Conservation (phyloP, 2,888 invertebrate species). For the Spodoptera picta region DNA sequence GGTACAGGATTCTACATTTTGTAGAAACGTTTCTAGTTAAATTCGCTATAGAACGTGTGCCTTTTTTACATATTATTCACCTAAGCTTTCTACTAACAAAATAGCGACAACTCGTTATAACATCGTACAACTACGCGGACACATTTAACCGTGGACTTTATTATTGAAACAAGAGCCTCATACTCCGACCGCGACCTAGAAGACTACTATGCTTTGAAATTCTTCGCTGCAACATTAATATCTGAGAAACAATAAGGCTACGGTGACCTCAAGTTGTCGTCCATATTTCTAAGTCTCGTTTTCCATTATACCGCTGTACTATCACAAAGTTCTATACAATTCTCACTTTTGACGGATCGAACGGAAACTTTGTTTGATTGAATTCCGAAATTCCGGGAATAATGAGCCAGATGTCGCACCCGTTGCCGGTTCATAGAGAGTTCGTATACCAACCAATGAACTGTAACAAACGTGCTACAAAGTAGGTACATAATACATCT, state of each 20-base stretch:
- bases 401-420: conserved; percentile 24
- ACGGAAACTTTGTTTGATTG: conserved; percentile 17
- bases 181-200: conserved; percentile 17
- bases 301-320: conserved; percentile 3
- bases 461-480: conserved; percentile 6
- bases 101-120: conserved; percentile 1
- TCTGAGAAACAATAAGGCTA: conserved; percentile 31
- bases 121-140: conserved; percentile 14
- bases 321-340: conserved; percentile 10
- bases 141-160: conserved; percentile 26
- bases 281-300: conserved; percentile 3
- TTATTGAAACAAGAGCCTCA: conserved; percentile 25
- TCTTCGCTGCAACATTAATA: conserved; percentile 34
- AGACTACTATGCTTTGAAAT: conserved; percentile 29
- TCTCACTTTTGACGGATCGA: conserved; percentile 8
- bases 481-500: background rate
- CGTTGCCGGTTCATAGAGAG: conserved; percentile 9
- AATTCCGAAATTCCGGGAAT: background rate
- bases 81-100: background rate
- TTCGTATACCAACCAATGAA: background rate
- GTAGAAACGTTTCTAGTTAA: no score
- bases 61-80: no score
- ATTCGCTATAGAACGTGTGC: no score
- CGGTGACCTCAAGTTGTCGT: conserved; percentile 25
- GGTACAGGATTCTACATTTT: no score